phyloP scores from a whole-genome alignment of 2,113 vertebrate species.

The Lepisosteus osseus region DNA sequence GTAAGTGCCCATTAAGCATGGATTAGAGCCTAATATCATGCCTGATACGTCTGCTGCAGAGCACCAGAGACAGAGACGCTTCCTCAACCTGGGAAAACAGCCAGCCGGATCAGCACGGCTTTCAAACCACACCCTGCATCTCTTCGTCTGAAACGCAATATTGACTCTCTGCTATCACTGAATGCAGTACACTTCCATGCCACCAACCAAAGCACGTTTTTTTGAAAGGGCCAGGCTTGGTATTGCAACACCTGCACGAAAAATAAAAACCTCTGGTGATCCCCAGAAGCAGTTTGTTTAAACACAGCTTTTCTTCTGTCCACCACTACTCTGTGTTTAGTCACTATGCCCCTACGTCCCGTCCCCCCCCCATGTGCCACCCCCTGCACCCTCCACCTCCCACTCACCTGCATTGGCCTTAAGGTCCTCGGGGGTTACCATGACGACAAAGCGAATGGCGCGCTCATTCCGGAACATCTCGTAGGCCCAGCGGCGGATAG shows the following conservation, averaged over 20 bases:
- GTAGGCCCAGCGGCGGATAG: slow-evolving; percentile 95
- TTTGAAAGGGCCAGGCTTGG: too few relatives aligned
- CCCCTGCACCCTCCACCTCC: neutral
- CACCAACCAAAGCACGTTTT: too few relatives aligned
- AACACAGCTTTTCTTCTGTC: neutral
- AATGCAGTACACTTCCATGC: too few relatives aligned
- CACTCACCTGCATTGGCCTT: slow-evolving; percentile 92
- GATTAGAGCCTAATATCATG: too few relatives aligned
- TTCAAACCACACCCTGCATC: neutral
- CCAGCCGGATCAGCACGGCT: neutral
- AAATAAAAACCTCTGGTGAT: neutral
- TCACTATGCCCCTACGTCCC: neutral
- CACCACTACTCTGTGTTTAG: neutral
- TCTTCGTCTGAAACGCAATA: neutral
- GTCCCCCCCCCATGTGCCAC: too few relatives aligned
- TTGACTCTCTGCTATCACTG: neutral
- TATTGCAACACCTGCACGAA: neutral
- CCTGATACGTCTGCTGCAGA: too few relatives aligned
- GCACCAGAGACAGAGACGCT: neutral
- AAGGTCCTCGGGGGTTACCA: slow-evolving; percentile 97
- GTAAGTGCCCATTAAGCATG: too few relatives aligned
- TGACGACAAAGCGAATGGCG: slow-evolving; percentile 94
- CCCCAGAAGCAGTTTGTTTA: neutral
- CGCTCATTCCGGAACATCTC: slow-evolving; percentile 98
- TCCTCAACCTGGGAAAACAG: neutral